phyloP scores from a whole-genome alignment of 1,140 invertebrate genomes.

The Bombus superbus region DNA sequence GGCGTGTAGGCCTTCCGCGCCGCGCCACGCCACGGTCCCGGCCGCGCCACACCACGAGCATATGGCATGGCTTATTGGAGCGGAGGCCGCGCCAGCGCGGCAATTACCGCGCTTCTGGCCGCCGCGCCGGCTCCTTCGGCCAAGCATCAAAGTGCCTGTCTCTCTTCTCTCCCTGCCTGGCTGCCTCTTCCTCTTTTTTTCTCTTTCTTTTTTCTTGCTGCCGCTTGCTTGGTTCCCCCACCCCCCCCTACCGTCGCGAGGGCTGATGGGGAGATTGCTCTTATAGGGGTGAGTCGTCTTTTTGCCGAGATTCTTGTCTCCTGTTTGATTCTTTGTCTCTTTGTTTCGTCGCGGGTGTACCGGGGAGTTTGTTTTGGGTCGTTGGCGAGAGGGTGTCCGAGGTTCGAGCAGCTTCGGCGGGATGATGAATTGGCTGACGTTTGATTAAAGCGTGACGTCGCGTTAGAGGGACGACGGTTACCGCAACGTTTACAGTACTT shows the following conservation, averaged over 20 bases:
- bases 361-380: too few species aligned
- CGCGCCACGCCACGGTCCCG: constrained; percentile 6
- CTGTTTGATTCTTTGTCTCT: constrained; percentile 32
- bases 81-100: constrained; percentile 67
- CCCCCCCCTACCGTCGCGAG: constrained; percentile 1
- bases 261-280: constrained; percentile 37
- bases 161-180: constrained; percentile 18
- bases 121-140: constrained; percentile 67
- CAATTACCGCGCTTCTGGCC: constrained; percentile 75
- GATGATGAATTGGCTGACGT: too few species aligned
- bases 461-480: too few species aligned
- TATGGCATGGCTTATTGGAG: constrained; percentile 74
- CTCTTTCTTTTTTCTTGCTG: neutral
- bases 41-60: constrained; percentile 46
- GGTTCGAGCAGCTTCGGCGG: too few species aligned
- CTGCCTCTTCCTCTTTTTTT: constrained; percentile 7
- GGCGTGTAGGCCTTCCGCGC: constrained; percentile 41
- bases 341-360: neutral
- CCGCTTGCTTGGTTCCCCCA: constrained; percentile 1
- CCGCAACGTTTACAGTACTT: too few species aligned
- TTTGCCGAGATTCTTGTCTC: constrained; percentile 44
- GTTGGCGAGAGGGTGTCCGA: too few species aligned
- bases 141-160: constrained; percentile 52
- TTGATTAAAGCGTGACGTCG: too few species aligned
- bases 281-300: constrained; percentile 46